These are phyloP conservation scores for Cenopis cana DNA, from an alignment of 2,888 invertebrate species.

Conservation along the genomic window DNA sequence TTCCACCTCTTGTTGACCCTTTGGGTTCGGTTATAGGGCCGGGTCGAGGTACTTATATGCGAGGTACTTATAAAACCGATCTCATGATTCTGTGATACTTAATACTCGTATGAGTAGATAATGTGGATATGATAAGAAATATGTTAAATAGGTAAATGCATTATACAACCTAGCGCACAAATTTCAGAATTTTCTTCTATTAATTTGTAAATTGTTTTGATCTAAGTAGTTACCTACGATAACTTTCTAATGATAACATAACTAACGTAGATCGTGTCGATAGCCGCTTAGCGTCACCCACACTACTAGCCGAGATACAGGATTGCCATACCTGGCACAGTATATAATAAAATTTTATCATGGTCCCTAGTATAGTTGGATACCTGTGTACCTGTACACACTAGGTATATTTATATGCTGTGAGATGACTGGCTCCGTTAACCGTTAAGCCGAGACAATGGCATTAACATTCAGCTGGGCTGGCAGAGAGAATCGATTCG, in stretches of 20 bases:
- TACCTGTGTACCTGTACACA: background rate
- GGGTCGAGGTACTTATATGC: background rate
- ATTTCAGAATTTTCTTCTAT: too few relatives aligned
- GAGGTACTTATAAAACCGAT: too few relatives aligned
- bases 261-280: background rate
- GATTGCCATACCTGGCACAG: too few relatives aligned
- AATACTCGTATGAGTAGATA: too few relatives aligned
- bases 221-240: too few relatives aligned
- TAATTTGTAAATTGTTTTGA: background rate
- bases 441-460: slow-evolving; percentile 11
- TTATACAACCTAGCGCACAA: too few relatives aligned
- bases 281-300: too few relatives aligned
- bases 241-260: background rate
- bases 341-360: too few relatives aligned
- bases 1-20: slow-evolving; percentile 33
- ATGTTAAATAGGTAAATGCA: too few relatives aligned
- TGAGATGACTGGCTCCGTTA: slow-evolving; percentile 13
- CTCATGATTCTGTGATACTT: too few relatives aligned
- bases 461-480: slow-evolving; percentile 53
- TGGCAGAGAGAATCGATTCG: slow-evolving; percentile 57
- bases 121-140: too few relatives aligned
- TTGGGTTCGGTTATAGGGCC: slow-evolving; percentile 7
- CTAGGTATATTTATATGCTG: background rate
- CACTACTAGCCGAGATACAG: too few relatives aligned
- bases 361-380: background rate